Evolutionary conservation across 2,888 invertebrate species (phyloP), one percentile per base, ranked within the genome.

Genomic region (Cryptocheilus praepositus): DNA sequence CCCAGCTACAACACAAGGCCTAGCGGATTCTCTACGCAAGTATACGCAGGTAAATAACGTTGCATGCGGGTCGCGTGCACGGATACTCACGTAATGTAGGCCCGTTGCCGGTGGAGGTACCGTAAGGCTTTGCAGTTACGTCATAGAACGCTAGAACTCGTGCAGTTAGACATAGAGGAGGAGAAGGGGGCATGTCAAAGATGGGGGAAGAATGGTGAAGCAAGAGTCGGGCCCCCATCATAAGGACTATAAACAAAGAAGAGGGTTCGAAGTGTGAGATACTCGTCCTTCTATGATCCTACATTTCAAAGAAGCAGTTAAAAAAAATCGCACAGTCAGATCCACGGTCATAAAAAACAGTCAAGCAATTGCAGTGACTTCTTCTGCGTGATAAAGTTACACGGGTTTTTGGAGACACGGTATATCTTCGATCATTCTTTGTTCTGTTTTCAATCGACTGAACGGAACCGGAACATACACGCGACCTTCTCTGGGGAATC

Each of bases 81-180:
- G 77, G 71, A 73, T 65, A 77, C 79, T 87, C 87, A 87, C 87
- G 87, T 87, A 87, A 88, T 87, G 84, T 87, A 85, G 87, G 86
- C 86, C 87, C 85, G 86, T 84, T 86, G 83, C 82, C 86, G 83
- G 81, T 81, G 77, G 84, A 87, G 85, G 83, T 88, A 88, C 88
- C 88, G 88, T 84, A 87, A 85, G 85, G 82, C 83, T 82, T 80
- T 76, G 73, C 74, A 62, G 81, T 87, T 87, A 87, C 86, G 86
- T 88, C 87, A 88, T 80, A 67, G 66, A 54, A 28, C 66, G 71
- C 73, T 71, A 72, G 72, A 69, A 80, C 67, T 71, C 69, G 59
- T 67, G 58, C 70, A 69, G 76, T 72, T 74, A 52, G 52, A 52
- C 21, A 22, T 0, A 2, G 52, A 52, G 15, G 21, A 21, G 13